These are phyloP conservation scores for Dicyrtoma fusca DNA, from an alignment of 2,888 invertebrate genomes.

Conservation along the genomic window DNA sequence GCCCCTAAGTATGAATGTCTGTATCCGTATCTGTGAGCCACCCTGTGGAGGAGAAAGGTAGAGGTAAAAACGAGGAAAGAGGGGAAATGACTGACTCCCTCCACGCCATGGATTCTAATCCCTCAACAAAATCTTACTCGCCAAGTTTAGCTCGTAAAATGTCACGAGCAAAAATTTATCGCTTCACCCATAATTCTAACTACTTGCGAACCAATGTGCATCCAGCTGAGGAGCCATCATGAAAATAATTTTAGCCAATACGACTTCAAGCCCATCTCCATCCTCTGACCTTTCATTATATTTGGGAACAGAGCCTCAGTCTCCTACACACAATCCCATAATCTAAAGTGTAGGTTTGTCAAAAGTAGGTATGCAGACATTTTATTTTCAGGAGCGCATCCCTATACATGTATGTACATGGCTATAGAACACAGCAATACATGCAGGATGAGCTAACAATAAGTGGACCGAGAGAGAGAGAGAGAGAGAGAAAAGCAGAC, in stretches of 20 bases:
- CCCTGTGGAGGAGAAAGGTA: too few relatives aligned
- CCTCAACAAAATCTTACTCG: neutral
- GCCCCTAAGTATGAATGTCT: too few relatives aligned
- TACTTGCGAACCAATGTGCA: conserved; percentile 43
- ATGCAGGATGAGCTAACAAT: too few relatives aligned
- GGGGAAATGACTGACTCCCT: too few relatives aligned
- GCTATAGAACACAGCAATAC: neutral
- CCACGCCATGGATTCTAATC: neutral
- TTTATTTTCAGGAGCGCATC: neutral
- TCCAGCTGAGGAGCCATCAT: conserved; percentile 47
- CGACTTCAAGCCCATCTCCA: conserved; percentile 27
- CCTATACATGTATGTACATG: neutral
- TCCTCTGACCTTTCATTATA: conserved; percentile 30
- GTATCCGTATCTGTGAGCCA: too few relatives aligned
- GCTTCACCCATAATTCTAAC: conserved; percentile 52
- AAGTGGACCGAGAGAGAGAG: too few relatives aligned
- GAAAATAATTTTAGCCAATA: conserved; percentile 45
- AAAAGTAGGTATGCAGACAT: neutral
- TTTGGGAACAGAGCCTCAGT: conserved; percentile 1
- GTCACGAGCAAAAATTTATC: conserved; percentile 53
- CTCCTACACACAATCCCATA: neutral
- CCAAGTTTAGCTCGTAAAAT: conserved; percentile 44
- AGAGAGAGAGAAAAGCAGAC: too few relatives aligned
- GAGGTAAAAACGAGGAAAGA: too few relatives aligned
- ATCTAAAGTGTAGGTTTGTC: too few relatives aligned